Base-by-base conservation (phyloP, 2,797 vertebrate species). In the Cirrhinus molitorella region DNA sequence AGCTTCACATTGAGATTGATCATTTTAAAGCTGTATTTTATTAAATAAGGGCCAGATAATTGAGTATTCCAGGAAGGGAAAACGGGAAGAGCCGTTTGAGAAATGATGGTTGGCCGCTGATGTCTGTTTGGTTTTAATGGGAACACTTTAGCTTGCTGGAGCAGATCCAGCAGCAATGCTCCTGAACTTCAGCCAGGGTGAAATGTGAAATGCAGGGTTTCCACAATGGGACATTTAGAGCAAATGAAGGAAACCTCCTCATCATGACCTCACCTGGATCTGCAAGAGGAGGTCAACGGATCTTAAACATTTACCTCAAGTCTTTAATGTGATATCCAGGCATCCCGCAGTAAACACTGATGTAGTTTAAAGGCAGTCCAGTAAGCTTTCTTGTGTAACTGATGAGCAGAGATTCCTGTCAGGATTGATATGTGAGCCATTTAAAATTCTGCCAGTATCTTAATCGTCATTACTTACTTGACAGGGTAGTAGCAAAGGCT, bases 41-140 rank as follows among this genome's bases (percentile, higher is more conserved):
- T 78, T 78, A 63, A 81, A 85, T 85, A 85, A 77, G 67, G 47
- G 74, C 5, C 13, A 17, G 80, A 73, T 85, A 78, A 82, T 79
- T 82, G 67, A 79, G 59, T 53, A 82, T 87, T 88, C 83, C 84
- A 80, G 17, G 9, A 86, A 81, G 85, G 86, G 89, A 86, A 86
- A 91, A 89, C 88, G 86, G 65, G 85, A 78, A 85, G 74, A 81
- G 77, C 53, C n/a, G 59, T 84, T 71, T 70, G 57, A 81, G 59
- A 79, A 81, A 82, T 82, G 61, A 85, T 82, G 67, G 80, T 68
- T 70, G 83, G 70, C 43, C 25, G 9, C 59, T 61, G 74, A 77
- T 70, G 68, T 37, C 79, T 51, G 80, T 73, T 73, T 45, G 66
- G 71, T 40, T 83, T 79, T 79, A 83, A 83, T 80, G 77, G 78